Evolutionary conservation across 2,888 invertebrate genomes (phyloP).

Genomic region (Phytoseiulus persimilis): DNA sequence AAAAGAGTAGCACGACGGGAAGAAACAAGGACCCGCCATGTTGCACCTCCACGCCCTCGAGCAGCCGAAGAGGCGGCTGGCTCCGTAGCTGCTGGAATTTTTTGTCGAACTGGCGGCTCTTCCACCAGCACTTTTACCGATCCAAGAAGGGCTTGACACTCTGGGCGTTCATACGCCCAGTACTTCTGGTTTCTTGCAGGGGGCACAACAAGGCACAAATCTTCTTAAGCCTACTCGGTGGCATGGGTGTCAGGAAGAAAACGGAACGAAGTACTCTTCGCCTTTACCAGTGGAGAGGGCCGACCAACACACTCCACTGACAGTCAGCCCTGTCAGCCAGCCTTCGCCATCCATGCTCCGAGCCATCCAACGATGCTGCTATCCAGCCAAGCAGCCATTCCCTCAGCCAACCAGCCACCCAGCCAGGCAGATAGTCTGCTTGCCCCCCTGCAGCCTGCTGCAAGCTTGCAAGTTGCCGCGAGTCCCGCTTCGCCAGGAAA

Average conservation of each 20-base stretch:
- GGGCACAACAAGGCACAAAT: conserved; percentile 5
- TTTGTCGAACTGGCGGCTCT: neutral
- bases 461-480: neutral
- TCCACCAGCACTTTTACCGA: conserved; percentile 5
- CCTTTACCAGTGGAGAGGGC: conserved; percentile 5
- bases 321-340: neutral
- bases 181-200: neutral
- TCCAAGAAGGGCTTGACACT: neutral
- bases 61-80: conserved; percentile 5
- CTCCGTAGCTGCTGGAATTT: neutral
- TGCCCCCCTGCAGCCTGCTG: neutral
- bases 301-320: neutral
- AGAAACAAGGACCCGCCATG: conserved; percentile 37
- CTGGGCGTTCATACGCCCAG: neutral
- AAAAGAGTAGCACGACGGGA: conserved; percentile 23
- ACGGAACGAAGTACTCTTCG: conserved; percentile 5
- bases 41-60: conserved; percentile 38
- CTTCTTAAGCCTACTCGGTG: conserved; percentile 38
- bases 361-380: neutral
- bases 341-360: neutral
- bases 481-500: neutral
- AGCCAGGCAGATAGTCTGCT: neutral
- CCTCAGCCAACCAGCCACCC: conserved; percentile 5
- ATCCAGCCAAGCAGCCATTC: neutral
- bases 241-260: conserved; percentile 33